phyloP scores from a whole-genome alignment of 2,113 vertebrate species.

The Gobio gobio region DNA sequence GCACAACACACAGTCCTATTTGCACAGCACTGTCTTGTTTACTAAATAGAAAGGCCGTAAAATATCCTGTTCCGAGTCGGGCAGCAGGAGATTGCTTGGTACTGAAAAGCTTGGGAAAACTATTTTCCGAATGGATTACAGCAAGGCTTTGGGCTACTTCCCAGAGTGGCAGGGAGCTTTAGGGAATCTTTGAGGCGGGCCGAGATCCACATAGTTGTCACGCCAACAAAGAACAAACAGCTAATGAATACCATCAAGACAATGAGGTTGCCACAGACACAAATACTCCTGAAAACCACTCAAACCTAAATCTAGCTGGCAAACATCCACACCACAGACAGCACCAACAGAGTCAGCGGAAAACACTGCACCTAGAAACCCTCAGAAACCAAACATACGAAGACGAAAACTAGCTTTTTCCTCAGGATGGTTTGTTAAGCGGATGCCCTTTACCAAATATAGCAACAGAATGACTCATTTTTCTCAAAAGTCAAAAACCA shows the following conservation, averaged over 20 bases:
- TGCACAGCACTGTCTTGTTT: neutral
- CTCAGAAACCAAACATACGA: neutral
- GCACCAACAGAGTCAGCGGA: neutral
- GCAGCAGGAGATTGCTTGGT: neutral
- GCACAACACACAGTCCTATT: neutral
- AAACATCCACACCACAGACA: neutral
- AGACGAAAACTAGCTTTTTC: neutral
- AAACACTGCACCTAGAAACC: neutral
- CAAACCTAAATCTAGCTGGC: neutral
- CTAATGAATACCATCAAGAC: conserved; percentile 23
- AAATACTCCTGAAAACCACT: neutral
- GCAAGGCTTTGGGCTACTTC: neutral
- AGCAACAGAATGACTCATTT: conserved; percentile 27
- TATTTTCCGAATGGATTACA: neutral
- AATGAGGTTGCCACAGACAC: conserved; percentile 9
- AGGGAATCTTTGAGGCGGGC: neutral
- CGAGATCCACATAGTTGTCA: conserved; percentile 23
- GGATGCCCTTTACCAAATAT: conserved; percentile 12
- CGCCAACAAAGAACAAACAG: conserved; percentile 39
- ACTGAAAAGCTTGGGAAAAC: conserved; percentile 11
- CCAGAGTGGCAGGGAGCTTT: neutral
- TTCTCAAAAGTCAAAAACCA: conserved; percentile 19
- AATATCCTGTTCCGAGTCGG: neutral
- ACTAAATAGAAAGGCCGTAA: neutral
- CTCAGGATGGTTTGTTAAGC: neutral